Conservation (phyloP, 2,888 invertebrate species). For the Tiliacea citrago region DNA sequence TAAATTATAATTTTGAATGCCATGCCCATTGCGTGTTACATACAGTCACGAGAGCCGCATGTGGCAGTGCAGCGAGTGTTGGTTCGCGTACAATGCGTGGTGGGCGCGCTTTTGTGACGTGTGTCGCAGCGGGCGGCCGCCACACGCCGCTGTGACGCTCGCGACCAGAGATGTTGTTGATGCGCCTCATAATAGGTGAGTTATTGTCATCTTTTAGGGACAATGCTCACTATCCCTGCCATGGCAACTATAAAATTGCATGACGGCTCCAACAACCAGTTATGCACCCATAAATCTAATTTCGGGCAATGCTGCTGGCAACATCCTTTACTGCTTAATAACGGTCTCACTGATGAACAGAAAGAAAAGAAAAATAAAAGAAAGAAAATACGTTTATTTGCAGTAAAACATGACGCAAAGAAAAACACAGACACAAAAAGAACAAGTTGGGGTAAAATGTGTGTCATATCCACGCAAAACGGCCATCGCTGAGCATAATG, state of each 20-base stretch:
- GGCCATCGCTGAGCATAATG: no score
- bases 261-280: not conserved
- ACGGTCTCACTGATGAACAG: not conserved
- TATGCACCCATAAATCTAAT: not conserved
- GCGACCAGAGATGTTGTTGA: constrained; percentile 81
- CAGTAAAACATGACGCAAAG: no score
- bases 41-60: constrained; percentile 89
- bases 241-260: not conserved
- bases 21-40: constrained; percentile 12
- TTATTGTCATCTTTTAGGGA: not conserved
- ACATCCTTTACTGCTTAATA: not conserved
- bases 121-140: constrained; percentile 93
- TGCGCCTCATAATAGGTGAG: constrained; percentile 60
- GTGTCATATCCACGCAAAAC: no score
- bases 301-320: not conserved
- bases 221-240: not conserved
- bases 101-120: constrained; percentile 95
- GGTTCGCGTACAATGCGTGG: constrained; percentile 96
- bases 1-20: not conserved
- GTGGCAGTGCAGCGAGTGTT: constrained; percentile 97
- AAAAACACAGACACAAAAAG: no score
- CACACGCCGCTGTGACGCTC: constrained; percentile 94
- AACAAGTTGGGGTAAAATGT: no score
- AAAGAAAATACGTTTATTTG: no score
- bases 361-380: no score